These are phyloP conservation scores for Cheilosia variabilis DNA, from an alignment of 2,888 invertebrate genomes.

Conservation along the genomic window DNA sequence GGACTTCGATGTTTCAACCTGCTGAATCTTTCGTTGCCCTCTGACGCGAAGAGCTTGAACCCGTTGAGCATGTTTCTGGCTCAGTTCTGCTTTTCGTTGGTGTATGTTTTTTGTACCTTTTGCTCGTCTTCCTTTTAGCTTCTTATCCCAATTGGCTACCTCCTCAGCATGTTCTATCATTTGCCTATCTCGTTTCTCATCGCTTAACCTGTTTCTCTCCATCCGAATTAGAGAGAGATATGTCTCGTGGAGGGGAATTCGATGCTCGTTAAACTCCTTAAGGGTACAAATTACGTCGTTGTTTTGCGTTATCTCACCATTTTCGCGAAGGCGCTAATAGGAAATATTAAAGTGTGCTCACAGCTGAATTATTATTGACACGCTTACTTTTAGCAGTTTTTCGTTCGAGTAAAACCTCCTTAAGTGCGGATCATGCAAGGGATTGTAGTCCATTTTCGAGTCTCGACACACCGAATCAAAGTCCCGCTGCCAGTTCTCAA, in stretches of 20 bases:
- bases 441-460: conserved; percentile 84
- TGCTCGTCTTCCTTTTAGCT: background rate
- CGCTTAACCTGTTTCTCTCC: conserved; percentile 78
- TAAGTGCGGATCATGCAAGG: conserved; percentile 86
- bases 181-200: conserved; percentile 80
- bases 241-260: conserved; percentile 86
- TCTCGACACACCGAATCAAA: conserved; percentile 80
- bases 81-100: conserved; percentile 77
- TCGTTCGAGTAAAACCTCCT: conserved; percentile 84
- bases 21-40: conserved; percentile 77
- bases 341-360: conserved; percentile 74
- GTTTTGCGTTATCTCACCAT: conserved; percentile 86
- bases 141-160: conserved; percentile 79
- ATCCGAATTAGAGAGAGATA: conserved; percentile 85
- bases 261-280: conserved; percentile 87
- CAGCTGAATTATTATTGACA: background rate
- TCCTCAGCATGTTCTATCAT: conserved; percentile 81
- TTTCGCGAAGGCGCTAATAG: conserved; percentile 84
- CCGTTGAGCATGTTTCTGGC: conserved; percentile 64
- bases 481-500: conserved; percentile 79
- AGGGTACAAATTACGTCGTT: conserved; percentile 87
- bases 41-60: conserved; percentile 76
- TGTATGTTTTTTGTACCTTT: conserved; percentile 55
- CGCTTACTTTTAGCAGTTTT: conserved; percentile 79
- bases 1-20: conserved; percentile 76